These are phyloP conservation scores for Microplitis manilae DNA, from an alignment of 2,888 invertebrate genomes.

Conservation along the genomic window DNA sequence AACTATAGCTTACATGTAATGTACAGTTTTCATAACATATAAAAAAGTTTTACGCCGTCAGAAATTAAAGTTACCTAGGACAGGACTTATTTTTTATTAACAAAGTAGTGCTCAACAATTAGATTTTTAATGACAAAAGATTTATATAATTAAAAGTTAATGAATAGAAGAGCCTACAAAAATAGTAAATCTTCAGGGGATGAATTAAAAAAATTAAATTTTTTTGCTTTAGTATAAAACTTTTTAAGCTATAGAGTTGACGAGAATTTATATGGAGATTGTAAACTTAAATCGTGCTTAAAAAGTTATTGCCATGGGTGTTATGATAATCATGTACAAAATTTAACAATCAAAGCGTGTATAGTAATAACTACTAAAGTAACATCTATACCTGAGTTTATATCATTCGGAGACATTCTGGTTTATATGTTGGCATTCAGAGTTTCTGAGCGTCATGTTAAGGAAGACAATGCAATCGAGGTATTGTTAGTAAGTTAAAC, in stretches of 20 bases:
- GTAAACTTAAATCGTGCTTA: conserved; percentile 8
- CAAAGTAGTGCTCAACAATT: conserved; percentile 5
- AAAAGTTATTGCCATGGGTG: conserved; percentile 2
- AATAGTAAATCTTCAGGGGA: background rate
- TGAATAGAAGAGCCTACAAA: background rate
- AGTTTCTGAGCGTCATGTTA: background rate
- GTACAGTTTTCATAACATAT: conserved; percentile 24
- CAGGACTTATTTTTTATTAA: background rate
- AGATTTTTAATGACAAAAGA: background rate
- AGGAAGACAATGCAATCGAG: conserved; percentile 29
- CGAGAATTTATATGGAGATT: background rate
- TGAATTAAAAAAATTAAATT: background rate
- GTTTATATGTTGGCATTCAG: conserved; percentile 25
- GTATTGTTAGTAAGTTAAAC: conserved; percentile 37
- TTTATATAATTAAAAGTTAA: background rate
- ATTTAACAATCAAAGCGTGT: background rate
- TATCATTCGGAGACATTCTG: background rate
- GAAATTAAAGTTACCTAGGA: conserved; percentile 32
- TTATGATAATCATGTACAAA: conserved; percentile 27
- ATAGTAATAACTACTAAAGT: background rate
- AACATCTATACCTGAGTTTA: background rate
- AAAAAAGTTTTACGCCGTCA: conserved; percentile 11
- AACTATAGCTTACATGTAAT: conserved; percentile 16
- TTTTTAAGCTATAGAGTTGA: background rate
- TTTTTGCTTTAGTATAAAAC: background rate